These are phyloP conservation scores for Sceliomorpha sp. DNA, from an alignment of 2,888 invertebrate species.

Conservation along the genomic window DNA sequence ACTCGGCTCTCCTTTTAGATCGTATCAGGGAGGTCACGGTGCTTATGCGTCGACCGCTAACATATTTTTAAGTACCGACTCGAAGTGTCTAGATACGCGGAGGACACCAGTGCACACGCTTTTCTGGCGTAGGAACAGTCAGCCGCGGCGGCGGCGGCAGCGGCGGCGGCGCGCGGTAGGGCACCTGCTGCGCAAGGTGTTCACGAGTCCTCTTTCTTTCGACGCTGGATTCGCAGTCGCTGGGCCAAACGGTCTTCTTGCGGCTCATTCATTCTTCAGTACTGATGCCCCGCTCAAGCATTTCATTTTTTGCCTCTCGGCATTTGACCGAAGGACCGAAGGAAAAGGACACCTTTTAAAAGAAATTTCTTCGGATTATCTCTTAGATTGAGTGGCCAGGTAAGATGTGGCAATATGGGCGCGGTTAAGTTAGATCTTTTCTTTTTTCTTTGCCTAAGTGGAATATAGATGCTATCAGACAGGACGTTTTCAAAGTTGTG, in stretches of 20 bases:
- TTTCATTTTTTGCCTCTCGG: constrained; percentile 28
- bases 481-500: no score
- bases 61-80: constrained; percentile 77
- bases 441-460: no score
- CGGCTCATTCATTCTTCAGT: constrained; percentile 36
- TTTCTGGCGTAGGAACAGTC: constrained; percentile 64
- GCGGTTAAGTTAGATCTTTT: constrained; percentile 34
- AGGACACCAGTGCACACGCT: constrained; percentile 57
- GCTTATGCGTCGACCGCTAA: constrained; percentile 76
- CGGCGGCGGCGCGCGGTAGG: constrained; percentile 61
- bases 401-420: constrained; percentile 24
- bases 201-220: constrained; percentile 59
- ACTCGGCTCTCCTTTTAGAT: constrained; percentile 71
- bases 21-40: constrained; percentile 79
- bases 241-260: constrained; percentile 45
- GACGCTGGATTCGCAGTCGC: constrained; percentile 43
- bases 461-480: no score
- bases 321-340: neutral
- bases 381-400: constrained; percentile 21
- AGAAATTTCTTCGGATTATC: constrained; percentile 45
- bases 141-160: no score
- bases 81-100: constrained; percentile 60
- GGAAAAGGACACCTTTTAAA: constrained; percentile 45
- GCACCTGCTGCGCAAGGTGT: constrained; percentile 80
- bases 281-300: constrained; percentile 26